Base-by-base conservation (phyloP, 2,888 invertebrate species). In the Tiphia femorata region DNA sequence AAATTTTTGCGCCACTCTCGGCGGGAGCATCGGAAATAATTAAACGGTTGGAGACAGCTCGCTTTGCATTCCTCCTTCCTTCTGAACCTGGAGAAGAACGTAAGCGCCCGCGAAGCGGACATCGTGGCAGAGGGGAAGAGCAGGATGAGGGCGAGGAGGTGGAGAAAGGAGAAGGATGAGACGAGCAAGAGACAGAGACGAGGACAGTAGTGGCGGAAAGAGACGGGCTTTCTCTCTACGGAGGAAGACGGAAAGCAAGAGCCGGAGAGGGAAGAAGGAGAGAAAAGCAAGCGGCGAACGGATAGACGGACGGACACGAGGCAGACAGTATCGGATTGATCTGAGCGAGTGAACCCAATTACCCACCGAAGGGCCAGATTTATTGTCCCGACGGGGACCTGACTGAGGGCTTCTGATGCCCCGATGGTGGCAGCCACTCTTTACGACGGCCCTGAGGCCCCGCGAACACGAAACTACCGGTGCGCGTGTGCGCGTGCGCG, bases 301-400 rank as follows among this genome's bases (percentile, higher is more conserved):
- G 75, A 76, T 69, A 71, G 78, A 80, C 72, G 70, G 80, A 81
- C 78, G 73, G 79, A 81, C 82, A 78, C 76, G 77, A 68, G 76
- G 78, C 72, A 77, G 82, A 83, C 83, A 83, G 81, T 83, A 83
- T 83, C 83, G 81, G 80, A 81, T 79, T 76, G 83, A 83, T 83
- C 83, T 80, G 74, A 76, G 76, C 79, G 80, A 77, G 82, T 83
- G 82, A 83, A 83, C 80, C 83, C 83, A 83, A 83, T 83, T 83
- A 83, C 80, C 80, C 72, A 73, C 73, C 70, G 75, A 78, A 79
- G 73, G 77, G 65, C 75, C 77, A 81, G 83, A 83, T 83, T 83
- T 83, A 83, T 83, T 80, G 81, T 79, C 73, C 72, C 64, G 74
- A 73, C 73, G 74, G 62, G 65, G 59, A 52, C 57, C 68, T 74